phyloP scores from a whole-genome alignment of 2,797 vertebrate genomes.

The Trachurus trachurus region DNA sequence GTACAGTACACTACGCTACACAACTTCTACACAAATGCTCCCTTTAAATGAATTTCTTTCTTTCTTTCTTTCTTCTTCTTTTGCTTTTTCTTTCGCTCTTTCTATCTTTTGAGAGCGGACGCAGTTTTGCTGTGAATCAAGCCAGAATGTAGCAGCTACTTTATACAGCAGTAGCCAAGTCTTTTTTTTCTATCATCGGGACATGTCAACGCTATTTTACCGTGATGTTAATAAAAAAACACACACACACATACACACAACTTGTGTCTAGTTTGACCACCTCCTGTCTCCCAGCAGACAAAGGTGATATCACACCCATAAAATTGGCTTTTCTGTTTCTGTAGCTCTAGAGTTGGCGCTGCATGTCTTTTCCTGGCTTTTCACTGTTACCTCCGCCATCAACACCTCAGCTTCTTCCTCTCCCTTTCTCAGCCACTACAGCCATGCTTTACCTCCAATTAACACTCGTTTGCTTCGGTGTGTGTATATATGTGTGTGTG shows the following conservation, averaged over 20 bases:
- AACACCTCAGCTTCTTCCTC: constrained; percentile 77
- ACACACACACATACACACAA: constrained; percentile 2
- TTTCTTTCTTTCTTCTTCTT: not conserved
- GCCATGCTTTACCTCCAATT: constrained; percentile 85
- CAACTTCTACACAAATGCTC: not conserved
- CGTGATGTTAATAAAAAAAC: constrained; percentile 48
- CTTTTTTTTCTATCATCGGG: not conserved
- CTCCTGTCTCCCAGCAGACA: constrained; percentile 35
- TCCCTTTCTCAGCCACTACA: constrained; percentile 73
- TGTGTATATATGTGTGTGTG: constrained; percentile 29
- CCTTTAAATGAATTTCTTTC: not conserved
- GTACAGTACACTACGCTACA: too few relatives aligned
- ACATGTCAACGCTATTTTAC: constrained; percentile 34
- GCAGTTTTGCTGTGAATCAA: not conserved
- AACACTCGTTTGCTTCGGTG: constrained; percentile 78
- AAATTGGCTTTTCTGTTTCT: constrained; percentile 68
- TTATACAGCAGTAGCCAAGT: not conserved
- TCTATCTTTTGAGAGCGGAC: not conserved
- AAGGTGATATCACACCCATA: constrained; percentile 63
- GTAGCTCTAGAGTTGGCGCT: constrained; percentile 43
- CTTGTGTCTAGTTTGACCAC: constrained; percentile 40
- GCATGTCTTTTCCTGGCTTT: constrained; percentile 53
- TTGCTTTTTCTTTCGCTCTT: too few relatives aligned
- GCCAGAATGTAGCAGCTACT: constrained; percentile 4
- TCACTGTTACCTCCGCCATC: constrained; percentile 73